Conservation (phyloP, 2,113 vertebrate species). For the Octodon degus region DNA sequence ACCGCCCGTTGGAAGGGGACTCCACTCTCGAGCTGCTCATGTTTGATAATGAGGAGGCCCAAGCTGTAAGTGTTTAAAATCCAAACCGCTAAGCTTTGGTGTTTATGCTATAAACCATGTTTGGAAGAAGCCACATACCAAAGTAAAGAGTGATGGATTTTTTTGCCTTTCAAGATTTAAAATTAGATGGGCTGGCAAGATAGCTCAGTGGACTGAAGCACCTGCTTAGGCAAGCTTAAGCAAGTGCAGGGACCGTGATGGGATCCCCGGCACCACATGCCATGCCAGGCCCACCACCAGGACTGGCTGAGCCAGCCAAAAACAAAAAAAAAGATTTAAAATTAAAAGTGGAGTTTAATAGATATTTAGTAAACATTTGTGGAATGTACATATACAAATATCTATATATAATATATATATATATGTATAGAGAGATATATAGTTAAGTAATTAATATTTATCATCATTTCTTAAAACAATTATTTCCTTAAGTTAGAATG, state of each 20-base stretch:
- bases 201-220: no score
- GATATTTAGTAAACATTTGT: not conserved
- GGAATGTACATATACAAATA: not conserved
- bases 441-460: not conserved
- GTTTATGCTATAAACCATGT: not conserved
- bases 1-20: conserved; percentile 86
- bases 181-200: not conserved
- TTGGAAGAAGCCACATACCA: not conserved
- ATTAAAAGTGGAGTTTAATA: not conserved
- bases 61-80: conserved; percentile 84
- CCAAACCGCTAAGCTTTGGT: not conserved
- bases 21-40: conserved; percentile 85
- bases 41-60: conserved; percentile 88
- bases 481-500: not conserved
- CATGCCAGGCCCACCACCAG: no score
- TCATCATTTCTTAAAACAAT: conserved; percentile 14
- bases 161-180: not conserved
- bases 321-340: not conserved
- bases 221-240: no score
- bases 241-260: no score
- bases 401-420: no score
- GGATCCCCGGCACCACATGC: no score
- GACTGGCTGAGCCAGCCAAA: no score
- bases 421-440: not conserved
- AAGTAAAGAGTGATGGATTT: not conserved